Percentiles rank a stretch among this genome's conserved stretches.
Conservation (phyloP, 2,888 invertebrate genomes). For the Drosophila bunnanda region DNA sequence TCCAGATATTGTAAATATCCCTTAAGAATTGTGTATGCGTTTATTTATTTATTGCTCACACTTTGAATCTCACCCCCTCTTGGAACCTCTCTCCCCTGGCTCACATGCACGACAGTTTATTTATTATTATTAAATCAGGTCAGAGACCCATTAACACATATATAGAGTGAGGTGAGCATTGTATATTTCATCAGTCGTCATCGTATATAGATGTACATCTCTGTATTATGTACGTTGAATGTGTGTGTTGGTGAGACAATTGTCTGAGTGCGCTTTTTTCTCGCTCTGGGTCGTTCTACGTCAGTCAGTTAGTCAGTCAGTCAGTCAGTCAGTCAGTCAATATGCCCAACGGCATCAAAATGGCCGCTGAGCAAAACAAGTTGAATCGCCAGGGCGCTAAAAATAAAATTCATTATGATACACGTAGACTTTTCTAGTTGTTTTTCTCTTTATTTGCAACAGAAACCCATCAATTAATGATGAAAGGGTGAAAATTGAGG, state of each 20-base stretch:
- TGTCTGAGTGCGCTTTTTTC: slow-evolving; percentile 38
- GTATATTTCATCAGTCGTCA: slow-evolving; percentile 54
- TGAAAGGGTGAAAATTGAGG: not conserved
- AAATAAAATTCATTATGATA: slow-evolving; percentile 36
- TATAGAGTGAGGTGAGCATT: slow-evolving; percentile 34
- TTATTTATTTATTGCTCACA: slow-evolving; percentile 35
- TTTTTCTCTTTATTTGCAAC: no score
- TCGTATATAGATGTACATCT: slow-evolving; percentile 38
- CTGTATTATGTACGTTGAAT: slow-evolving; percentile 1
- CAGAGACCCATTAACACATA: slow-evolving; percentile 83
- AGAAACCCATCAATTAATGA: not conserved
- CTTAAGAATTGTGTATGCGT: slow-evolving; percentile 1
- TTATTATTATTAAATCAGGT: slow-evolving; percentile 83
- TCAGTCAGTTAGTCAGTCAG: slow-evolving; percentile 33
- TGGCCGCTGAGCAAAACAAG: slow-evolving; percentile 57
- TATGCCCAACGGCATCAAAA: slow-evolving; percentile 65
- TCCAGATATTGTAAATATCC: not conserved
- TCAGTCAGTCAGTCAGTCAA: slow-evolving; percentile 27
- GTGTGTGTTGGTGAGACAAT: slow-evolving; percentile 40
- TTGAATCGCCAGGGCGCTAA: slow-evolving; percentile 40
- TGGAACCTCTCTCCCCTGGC: not conserved
- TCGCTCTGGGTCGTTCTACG: slow-evolving; percentile 23
- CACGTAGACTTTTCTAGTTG: slow-evolving; percentile 10
- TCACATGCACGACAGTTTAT: slow-evolving; percentile 50
- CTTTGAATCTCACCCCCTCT: slow-evolving; percentile 7